Evolutionary conservation across 2,888 invertebrate genomes (phyloP).

Genomic region (Ramazzottius varieornatus): DNA sequence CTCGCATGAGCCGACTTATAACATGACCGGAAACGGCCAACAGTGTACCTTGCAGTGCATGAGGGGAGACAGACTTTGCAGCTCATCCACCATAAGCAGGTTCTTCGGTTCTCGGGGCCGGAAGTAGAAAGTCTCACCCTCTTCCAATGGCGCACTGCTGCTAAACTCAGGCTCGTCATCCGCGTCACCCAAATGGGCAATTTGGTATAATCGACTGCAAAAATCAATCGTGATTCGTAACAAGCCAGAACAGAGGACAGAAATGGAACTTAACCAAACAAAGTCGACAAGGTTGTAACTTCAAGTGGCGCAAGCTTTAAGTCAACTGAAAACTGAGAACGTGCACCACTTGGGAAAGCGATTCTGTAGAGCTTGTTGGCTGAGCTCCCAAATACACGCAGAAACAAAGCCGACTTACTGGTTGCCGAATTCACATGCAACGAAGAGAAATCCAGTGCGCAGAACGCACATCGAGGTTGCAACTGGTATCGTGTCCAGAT

Average conservation of each 20-base stretch:
- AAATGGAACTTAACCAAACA: too few relatives aligned
- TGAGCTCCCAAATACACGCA: too few relatives aligned
- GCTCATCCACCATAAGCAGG: conserved; percentile 79
- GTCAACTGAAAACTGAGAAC: too few relatives aligned
- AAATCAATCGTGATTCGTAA: too few relatives aligned
- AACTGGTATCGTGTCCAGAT: conserved; percentile 95
- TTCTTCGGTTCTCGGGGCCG: conserved; percentile 75
- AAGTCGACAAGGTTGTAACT: too few relatives aligned
- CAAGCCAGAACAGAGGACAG: too few relatives aligned
- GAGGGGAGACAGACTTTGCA: conserved; percentile 81
- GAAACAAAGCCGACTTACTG: too few relatives aligned
- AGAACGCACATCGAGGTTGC: conserved; percentile 88
- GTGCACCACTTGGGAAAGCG: too few relatives aligned
- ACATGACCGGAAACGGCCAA: not conserved
- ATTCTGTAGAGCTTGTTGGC: too few relatives aligned
- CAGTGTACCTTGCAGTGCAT: conserved; percentile 39
- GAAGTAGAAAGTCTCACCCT: conserved; percentile 96
- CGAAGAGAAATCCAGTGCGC: conserved; percentile 92
- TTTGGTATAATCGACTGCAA: conserved; percentile 76
- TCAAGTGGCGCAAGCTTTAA: too few relatives aligned
- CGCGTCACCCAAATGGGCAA: conserved; percentile 94
- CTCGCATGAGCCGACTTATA: conserved; percentile 8
- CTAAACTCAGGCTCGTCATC: conserved; percentile 97
- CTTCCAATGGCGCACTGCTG: conserved; percentile 87
- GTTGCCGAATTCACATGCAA: conserved; percentile 95